Base-by-base conservation (phyloP, 1,140 invertebrate species). In the Zophobas morio region DNA sequence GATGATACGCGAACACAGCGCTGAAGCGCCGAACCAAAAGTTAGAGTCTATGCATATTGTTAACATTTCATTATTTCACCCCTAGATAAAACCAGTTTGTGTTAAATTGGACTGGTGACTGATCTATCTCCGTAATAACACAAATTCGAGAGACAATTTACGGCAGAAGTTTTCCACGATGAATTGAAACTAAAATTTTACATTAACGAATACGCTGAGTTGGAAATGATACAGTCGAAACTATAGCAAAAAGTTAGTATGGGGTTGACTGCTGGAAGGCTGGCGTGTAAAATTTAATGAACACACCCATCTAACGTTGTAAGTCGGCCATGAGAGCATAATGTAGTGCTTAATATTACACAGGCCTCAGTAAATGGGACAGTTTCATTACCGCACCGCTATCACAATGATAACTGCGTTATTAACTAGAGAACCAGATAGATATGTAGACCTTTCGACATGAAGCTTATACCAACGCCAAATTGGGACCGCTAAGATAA, bases 361-460 rank as follows among this genome's bases (percentile, higher is more conserved):
- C 71, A 79, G 79, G 57, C 74, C 77, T 80, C 60, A 49, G 74
- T 70, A 80, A 80, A 80, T 80, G 77, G 79, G 79, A 80, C 79
- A 80, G 77, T 80, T 80, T 80, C 79, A 80, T 80, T 80, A 80
- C 79, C 75, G 42, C 63, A 66, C 71, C 46, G 71, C 70, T 79
- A 76, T 79, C 74, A 56, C 74, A 75, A 79, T 79, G 79, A 80
- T 80, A 80, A 80, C 77, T 80, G 63, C 70, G 77, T 80, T 80
- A 80, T 80, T 80, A 80, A 80, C 77, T 80, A 74, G 70, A 76
- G 77, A 76, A 76, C 56, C 60, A 79, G 77, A 80, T 79, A 80
- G 79, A 80, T 80, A 80, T 78, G 77, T 78, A 75, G 79, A 80
- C 79, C 77, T 80, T 77, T 79, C 77, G 76, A 80, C 79, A 80